These are phyloP conservation scores for Corythaixoides concolor DNA, from an alignment of 2,113 vertebrate genomes.

Conservation along the genomic window DNA sequence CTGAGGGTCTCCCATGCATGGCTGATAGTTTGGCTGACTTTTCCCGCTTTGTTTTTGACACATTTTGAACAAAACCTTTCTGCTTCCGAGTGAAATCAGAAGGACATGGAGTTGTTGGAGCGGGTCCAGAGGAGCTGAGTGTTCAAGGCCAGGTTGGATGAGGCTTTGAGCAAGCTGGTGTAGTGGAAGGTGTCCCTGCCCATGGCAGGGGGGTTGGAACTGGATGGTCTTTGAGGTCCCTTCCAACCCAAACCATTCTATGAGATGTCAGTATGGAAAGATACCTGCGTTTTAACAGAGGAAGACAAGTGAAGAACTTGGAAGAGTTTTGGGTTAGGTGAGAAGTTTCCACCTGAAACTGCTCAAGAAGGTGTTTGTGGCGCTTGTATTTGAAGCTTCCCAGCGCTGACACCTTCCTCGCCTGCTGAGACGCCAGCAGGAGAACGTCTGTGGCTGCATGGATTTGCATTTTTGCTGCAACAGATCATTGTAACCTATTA, in stretches of 20 bases:
- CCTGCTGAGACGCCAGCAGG: not conserved
- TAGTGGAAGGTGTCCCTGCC: too few species aligned
- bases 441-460: not conserved
- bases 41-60: not conserved
- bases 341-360: not conserved
- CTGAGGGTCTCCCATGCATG: fast-evolving
- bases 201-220: too few species aligned
- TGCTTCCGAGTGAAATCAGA: not conserved
- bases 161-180: too few species aligned
- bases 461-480: not conserved
- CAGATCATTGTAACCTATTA: not conserved
- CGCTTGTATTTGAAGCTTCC: not conserved
- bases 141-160: too few species aligned
- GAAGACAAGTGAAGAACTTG: not conserved
- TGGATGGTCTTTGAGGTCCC: too few species aligned
- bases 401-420: not conserved
- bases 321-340: not conserved
- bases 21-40: not conserved
- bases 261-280: not conserved
- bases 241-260: too few species aligned
- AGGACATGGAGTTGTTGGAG: too few species aligned
- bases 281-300: not conserved
- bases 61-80: not conserved
- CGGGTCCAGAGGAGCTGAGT: too few species aligned
- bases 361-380: not conserved